Evolutionary conservation across 1,140 invertebrate species (phyloP).

Genomic region (Physella acuta): DNA sequence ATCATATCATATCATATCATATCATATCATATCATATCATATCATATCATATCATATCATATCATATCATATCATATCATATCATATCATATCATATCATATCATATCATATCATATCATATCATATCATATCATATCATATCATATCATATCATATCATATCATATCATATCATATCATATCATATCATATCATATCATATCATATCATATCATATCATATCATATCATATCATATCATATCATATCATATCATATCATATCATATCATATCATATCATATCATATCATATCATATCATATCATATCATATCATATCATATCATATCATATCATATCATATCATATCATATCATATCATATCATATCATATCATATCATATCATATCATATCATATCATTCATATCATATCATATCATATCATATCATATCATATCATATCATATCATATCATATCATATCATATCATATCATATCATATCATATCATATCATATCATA

Average conservation of each 20-base stretch:
- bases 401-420: slow-evolving; percentile 1
- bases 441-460: not conserved
- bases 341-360: slow-evolving; percentile 3
- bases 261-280: slow-evolving; percentile 4
- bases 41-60: not conserved
- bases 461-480: not conserved
- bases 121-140: not conserved
- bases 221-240: slow-evolving; percentile 1
- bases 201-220: not conserved
- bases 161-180: slow-evolving; percentile 1
- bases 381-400: slow-evolving; percentile 4
- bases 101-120: not conserved
- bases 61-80: not conserved
- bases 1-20: not conserved
- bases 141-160: not conserved
- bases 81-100: not conserved
- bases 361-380: slow-evolving; percentile 5
- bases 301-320: not conserved
- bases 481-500: not conserved
- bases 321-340: not conserved
- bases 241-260: slow-evolving; percentile 2
- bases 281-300: slow-evolving; percentile 5
- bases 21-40: not conserved
- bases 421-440: not conserved
- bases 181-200: not conserved